phyloP scores from a whole-genome alignment of 2,113 vertebrate genomes.

The Myrmophylax atrothorax region DNA sequence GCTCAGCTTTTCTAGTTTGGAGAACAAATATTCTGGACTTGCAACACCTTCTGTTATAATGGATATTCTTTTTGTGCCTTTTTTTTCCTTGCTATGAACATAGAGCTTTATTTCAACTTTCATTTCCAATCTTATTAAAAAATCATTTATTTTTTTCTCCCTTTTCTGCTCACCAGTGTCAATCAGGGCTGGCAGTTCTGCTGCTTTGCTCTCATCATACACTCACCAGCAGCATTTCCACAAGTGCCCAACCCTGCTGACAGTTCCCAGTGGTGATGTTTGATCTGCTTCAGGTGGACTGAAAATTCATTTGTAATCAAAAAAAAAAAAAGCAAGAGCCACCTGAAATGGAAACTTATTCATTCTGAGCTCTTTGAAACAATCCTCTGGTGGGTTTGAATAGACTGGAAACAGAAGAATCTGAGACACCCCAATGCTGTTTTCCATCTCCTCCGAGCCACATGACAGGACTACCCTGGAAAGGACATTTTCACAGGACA shows the following conservation, averaged over 20 bases:
- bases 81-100: not conserved
- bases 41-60: not conserved
- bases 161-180: not conserved
- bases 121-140: constrained; percentile 29
- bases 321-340: not conserved
- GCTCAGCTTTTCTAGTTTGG: not conserved
- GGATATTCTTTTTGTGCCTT: not conserved
- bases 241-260: not conserved
- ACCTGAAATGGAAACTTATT: not conserved
- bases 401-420: not conserved
- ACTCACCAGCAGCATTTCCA: not conserved
- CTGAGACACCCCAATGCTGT: not conserved
- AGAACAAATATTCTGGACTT: constrained; percentile 18
- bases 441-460: not conserved
- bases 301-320: not conserved
- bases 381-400: not conserved
- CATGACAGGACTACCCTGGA: not conserved
- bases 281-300: not conserved
- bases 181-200: not conserved
- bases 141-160: not conserved
- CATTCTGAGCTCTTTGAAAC: not conserved
- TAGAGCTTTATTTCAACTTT: not conserved
- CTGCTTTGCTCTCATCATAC: not conserved
- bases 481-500: not conserved
- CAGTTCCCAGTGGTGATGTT: not conserved